Base-by-base conservation (phyloP, 2,113 vertebrate genomes). In the Natator depressus region DNA sequence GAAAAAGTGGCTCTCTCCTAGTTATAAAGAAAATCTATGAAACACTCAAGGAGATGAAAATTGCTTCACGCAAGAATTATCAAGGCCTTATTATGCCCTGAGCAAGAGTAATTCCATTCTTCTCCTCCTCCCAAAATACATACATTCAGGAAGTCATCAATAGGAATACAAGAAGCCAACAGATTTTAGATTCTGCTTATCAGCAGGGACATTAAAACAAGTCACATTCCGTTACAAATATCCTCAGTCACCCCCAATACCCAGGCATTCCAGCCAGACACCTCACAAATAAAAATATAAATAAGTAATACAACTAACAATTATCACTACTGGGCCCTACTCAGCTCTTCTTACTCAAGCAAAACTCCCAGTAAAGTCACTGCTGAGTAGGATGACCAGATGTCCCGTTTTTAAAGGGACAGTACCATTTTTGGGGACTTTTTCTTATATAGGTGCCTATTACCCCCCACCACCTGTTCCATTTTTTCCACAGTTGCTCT, bases 21-120 rank as follows among this genome's bases (percentile, higher is more conserved):
- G 82, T 86, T 93, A 93, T 85, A 91, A 96, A 92, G 85, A 95
- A 97, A 96, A 50, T 96, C 97, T 96, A 96, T 92, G 31, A 94
- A 98, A 89, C 78, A 85, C 94, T 97, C 72, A 97, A 94, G 91
- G 94, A 94, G 96, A 96, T 93, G 96, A 95, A 98, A 96, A 88
- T 88, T 95, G 87, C 62, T 97, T 98, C 91, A 96, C 4, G 22
- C 83, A 97, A 97, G 90, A 97, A 97, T 97, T 95, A 95, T 93
- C 95, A 95, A 95, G 93, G 94, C 54, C 57, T 72, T 87, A 94
- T 79, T 83, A 95, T 31, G 89, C 87, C 90, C 96, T 76, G 4
- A 95, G 81, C 90, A 96, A 93, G 53, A 93, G 79, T 83, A 96
- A 95, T 94, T 95, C 75, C 80, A 62, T 89, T 90, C 90, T 42